These are phyloP conservation scores for Cybosia mesomella DNA, from an alignment of 2,888 invertebrate species.

Conservation along the genomic window DNA sequence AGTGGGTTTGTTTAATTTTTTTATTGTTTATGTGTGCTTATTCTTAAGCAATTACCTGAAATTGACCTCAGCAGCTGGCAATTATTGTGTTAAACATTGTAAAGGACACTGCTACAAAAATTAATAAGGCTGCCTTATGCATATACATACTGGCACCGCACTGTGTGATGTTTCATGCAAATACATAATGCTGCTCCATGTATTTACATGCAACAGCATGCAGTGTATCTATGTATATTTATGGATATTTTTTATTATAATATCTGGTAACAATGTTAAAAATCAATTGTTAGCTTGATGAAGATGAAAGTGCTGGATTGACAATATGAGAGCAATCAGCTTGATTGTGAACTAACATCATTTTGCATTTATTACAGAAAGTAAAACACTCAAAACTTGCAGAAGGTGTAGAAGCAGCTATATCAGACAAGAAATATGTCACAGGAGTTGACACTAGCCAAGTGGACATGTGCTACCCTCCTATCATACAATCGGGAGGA, in stretches of 20 bases:
- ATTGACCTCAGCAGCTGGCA: background rate
- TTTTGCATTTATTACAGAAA: slow-evolving; percentile 88
- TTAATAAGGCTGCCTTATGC: too few relatives aligned
- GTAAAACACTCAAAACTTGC: slow-evolving; percentile 98
- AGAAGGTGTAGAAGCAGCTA: slow-evolving; percentile 97
- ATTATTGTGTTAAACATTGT: background rate
- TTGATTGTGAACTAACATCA: background rate
- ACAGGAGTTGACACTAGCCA: slow-evolving; percentile 95
- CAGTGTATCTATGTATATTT: too few relatives aligned
- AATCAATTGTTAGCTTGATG: background rate
- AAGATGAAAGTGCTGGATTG: background rate
- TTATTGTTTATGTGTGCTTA: background rate
- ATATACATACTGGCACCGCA: too few relatives aligned
- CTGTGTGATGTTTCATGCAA: too few relatives aligned
- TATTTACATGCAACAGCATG: too few relatives aligned
- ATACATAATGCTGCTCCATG: too few relatives aligned
- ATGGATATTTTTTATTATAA: too few relatives aligned
- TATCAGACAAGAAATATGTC: slow-evolving; percentile 98
- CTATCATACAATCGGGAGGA: slow-evolving; percentile 99
- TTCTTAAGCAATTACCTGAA: background rate
- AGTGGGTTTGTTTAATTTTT: slow-evolving; percentile 73
- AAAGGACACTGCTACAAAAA: too few relatives aligned
- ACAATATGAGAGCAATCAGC: background rate
- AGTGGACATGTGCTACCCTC: slow-evolving; percentile 99
- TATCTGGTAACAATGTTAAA: too few relatives aligned